Conservation (phyloP, 2,113 vertebrate species). For the Chroicocephalus ridibundus region DNA sequence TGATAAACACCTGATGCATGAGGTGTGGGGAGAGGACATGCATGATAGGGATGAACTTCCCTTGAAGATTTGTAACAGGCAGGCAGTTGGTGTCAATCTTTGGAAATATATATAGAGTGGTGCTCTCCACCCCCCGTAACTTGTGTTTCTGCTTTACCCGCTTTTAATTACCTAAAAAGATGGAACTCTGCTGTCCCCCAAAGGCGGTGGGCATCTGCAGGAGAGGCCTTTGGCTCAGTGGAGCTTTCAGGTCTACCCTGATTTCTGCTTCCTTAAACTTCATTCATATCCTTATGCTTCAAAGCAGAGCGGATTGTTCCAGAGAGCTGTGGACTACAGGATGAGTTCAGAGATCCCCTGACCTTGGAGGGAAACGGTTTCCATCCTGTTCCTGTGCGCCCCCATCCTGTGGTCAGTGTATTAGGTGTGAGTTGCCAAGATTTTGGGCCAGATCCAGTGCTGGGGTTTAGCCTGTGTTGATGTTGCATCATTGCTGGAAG, state of each 20-base stretch:
- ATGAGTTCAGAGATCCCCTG: neutral
- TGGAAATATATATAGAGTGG: neutral
- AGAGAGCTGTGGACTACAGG: neutral
- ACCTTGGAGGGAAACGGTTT: neutral
- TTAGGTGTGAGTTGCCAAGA: neutral
- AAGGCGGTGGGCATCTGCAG: neutral
- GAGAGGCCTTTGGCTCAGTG: neutral
- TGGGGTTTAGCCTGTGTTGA: neutral
- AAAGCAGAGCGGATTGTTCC: neutral
- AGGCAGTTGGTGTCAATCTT: neutral
- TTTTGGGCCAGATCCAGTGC: neutral
- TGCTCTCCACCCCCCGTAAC: neutral
- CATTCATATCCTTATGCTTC: neutral
- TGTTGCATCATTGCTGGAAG: neutral
- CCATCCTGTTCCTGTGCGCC: neutral
- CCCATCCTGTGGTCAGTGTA: neutral
- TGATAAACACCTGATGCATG: slow-evolving; percentile 64
- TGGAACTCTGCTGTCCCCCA: neutral
- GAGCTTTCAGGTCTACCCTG: neutral
- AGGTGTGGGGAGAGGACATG: neutral
- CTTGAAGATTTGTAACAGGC: neutral
- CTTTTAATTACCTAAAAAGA: neutral
- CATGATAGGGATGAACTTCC: neutral
- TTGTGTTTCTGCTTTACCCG: neutral
- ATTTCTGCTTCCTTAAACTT: neutral